phyloP scores from a whole-genome alignment of 2,888 invertebrate species.

The Lithophane semibrunnea region DNA sequence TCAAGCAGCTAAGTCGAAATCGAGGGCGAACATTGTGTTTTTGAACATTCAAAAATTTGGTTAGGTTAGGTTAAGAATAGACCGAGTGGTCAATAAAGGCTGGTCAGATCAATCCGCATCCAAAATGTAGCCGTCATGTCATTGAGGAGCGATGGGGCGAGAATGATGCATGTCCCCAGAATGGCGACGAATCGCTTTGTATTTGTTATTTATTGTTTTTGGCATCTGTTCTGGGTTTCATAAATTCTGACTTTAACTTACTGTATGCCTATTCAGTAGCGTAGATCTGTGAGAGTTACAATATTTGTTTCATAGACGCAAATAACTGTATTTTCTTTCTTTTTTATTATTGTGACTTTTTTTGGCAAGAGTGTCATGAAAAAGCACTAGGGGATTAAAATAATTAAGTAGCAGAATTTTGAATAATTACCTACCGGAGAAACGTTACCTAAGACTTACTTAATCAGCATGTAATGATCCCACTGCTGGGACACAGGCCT shows the following conservation, averaged over 20 bases:
- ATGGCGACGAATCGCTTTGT: slow-evolving; percentile 40
- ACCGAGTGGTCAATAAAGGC: background rate
- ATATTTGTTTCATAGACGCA: background rate
- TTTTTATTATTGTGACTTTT: background rate
- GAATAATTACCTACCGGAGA: background rate
- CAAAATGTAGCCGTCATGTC: slow-evolving; percentile 29
- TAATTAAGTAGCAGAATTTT: background rate
- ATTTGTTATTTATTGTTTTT: slow-evolving; percentile 44
- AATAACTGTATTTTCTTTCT: background rate
- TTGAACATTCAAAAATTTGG: too few species aligned
- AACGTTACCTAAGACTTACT: background rate
- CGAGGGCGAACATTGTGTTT: too few species aligned
- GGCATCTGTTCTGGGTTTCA: slow-evolving; percentile 6
- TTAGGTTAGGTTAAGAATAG: background rate
- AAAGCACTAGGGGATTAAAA: background rate
- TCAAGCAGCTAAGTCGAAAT: too few species aligned
- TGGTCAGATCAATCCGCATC: background rate
- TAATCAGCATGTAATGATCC: too few species aligned
- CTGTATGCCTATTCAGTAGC: background rate
- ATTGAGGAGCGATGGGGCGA: slow-evolving; percentile 24
- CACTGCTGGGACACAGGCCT: too few species aligned
- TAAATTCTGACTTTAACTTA: slow-evolving; percentile 7
- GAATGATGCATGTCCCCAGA: slow-evolving; percentile 40
- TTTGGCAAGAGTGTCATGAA: background rate
- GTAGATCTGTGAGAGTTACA: background rate